Base-by-base conservation (phyloP, 2,797 vertebrate species). In the Neoniphon sammara region DNA sequence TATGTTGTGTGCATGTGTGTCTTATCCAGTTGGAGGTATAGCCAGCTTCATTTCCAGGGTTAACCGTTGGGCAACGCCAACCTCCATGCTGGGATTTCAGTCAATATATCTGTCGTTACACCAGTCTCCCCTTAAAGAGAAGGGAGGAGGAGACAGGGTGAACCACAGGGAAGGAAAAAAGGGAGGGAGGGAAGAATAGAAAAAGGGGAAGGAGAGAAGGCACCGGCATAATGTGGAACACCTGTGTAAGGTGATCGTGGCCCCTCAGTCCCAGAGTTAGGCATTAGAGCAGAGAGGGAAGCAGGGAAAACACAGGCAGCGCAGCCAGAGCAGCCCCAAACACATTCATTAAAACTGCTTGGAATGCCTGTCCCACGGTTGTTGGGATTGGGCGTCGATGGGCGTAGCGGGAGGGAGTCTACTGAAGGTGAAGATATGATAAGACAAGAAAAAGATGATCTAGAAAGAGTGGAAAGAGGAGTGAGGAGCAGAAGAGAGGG, bases 161-260 rank as follows among this genome's bases (percentile, higher is more conserved):
- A 79, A 85, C 42, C 46, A 42, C 49, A 65, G 66, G 66, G 68
- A 55, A 59, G 50, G 49, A 25, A n/a, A 54, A 18, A 27, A 27
- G 53, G 44, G 47, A 56, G 6, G 44, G 46, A 18, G 20, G 20
- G 7, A 9, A 6, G 15, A 7, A 15, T 62, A 2, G 7, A 7
- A 20, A 2, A 7, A 36, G 59, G 18, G 56, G 56, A 10, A 27
- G 58, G 50, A 61, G 67, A 64, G 66, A 34, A 34, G 62, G 78
- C 82, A 65, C 15, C 70, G 34, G 75, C 61, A 66, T 93, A 92
- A 93, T 93, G 87, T 83, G 77, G 89, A 93, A 91, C 91, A 92
- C 91, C 91, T 92, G 90, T 90, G 90, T 70, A 89, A 92, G 88
- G 86, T 85, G 88, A 91, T 91, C 84, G 70, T 66, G 64, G 78